Evolutionary conservation across 1,140 invertebrate species (phyloP).

Genomic region (Yoshiicerus persimilis): DNA sequence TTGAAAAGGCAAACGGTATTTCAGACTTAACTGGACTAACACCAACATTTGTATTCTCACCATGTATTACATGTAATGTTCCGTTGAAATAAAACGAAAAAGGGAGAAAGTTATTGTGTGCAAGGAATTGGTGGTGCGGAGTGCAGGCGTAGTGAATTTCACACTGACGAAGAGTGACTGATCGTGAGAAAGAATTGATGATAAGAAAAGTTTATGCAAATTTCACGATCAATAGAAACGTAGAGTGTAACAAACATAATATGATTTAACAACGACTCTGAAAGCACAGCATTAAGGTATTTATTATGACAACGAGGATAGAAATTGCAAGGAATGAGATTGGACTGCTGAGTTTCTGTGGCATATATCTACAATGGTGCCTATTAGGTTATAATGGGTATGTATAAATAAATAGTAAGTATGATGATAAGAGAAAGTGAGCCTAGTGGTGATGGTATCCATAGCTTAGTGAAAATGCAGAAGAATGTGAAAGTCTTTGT

Average conservation of each 20-base stretch:
- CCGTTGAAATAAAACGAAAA: not conserved
- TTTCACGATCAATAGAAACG: not conserved
- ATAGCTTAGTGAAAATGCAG: not conserved
- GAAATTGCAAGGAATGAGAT: not conserved
- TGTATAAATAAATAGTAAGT: not conserved
- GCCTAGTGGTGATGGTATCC: not conserved
- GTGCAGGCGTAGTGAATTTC: not conserved
- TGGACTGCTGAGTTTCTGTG: not conserved
- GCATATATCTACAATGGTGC: too few relatives aligned
- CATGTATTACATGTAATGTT: not conserved
- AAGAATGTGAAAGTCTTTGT: not conserved
- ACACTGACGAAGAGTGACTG: not conserved
- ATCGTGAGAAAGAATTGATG: not conserved
- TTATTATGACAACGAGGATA: not conserved
- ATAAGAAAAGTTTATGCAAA: constrained; percentile 16
- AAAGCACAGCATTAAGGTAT: not conserved
- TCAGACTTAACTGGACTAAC: not conserved
- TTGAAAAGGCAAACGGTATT: not conserved
- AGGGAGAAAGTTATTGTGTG: not conserved
- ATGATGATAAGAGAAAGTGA: not conserved
- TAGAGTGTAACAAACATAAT: not conserved
- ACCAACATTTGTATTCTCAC: not conserved
- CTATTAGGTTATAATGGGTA: not conserved
- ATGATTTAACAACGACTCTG: not conserved
- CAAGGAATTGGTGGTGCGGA: not conserved